A percentile compares a stretch with the other conserved stretches of the same genome.
These are phyloP conservation scores for Trichomalopsis sarcophagae DNA, from an alignment of 1,140 invertebrate species.

Conservation along the genomic window DNA sequence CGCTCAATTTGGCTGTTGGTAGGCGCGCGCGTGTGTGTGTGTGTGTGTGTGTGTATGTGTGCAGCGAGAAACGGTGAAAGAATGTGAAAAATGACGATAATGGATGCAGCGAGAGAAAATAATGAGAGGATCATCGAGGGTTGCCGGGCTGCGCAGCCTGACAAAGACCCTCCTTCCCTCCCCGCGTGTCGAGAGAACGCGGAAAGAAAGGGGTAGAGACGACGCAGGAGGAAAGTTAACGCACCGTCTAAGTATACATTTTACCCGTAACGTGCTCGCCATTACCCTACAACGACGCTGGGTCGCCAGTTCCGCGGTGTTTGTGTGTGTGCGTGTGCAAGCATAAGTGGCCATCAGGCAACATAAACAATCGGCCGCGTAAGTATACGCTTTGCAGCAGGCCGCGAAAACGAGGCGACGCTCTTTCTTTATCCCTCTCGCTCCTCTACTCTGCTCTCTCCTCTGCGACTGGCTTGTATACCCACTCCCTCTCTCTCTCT, in stretches of 20 bases:
- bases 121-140: conserved; percentile 34
- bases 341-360: conserved; percentile 75
- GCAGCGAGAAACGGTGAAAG: conserved; percentile 8
- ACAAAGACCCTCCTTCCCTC: neutral
- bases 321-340: conserved; percentile 67
- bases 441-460: neutral
- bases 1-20: conserved; percentile 43
- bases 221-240: conserved; percentile 35
- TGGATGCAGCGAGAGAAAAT: conserved; percentile 53
- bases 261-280: conserved; percentile 75
- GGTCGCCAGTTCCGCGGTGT: conserved; percentile 56
- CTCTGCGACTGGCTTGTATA: conserved; percentile 15
- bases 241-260: conserved; percentile 72
- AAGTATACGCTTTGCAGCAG: conserved; percentile 69
- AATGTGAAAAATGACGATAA: conserved; percentile 53
- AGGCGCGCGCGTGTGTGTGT: neutral
- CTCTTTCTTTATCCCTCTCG: conserved; percentile 53
- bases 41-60: neutral
- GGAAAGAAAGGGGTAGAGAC: neutral
- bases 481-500: conserved; percentile 28
- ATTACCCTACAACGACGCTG: conserved; percentile 72
- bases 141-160: neutral
- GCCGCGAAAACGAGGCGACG: conserved; percentile 60
- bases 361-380: conserved; percentile 75
- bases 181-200: neutral